These are phyloP conservation scores for Eupithecia exiguata DNA, from an alignment of 2,888 invertebrate genomes.

Conservation along the genomic window DNA sequence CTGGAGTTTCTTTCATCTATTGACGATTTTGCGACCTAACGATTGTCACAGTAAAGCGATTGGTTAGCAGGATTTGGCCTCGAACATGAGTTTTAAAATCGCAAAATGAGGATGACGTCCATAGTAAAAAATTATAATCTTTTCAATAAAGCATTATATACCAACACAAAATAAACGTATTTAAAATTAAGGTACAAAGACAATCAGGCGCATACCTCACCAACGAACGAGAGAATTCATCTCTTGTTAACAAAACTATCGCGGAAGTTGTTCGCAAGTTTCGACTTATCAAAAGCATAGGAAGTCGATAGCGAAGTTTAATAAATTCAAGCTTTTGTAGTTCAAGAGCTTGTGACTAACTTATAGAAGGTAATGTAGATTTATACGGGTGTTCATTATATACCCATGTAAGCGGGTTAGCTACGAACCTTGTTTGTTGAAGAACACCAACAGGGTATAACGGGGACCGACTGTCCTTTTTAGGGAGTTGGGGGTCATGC, in stretches of 20 bases:
- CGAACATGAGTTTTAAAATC: too few species aligned
- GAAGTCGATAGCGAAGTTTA: conserved; percentile 44
- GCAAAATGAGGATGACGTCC: too few species aligned
- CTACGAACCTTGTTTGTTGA: too few species aligned
- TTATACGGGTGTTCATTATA: neutral
- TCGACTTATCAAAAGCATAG: conserved; percentile 43
- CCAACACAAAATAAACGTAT: neutral
- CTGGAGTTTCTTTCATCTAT: too few species aligned
- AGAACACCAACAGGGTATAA: too few species aligned
- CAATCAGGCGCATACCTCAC: neutral
- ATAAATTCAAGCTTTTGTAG: conserved; percentile 42
- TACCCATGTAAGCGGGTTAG: too few species aligned
- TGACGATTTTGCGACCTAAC: too few species aligned
- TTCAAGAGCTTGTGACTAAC: neutral
- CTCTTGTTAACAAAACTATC: conserved; percentile 41
- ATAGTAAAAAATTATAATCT: too few species aligned
- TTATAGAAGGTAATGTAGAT: neutral
- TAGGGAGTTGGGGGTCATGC: neutral
- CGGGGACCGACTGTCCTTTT: neutral
- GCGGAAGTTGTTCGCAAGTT: conserved; percentile 39
- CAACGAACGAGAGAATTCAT: conserved; percentile 20
- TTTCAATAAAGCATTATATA: too few species aligned
- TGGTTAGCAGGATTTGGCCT: too few species aligned
- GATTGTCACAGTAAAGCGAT: too few species aligned
- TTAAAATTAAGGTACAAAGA: neutral